phyloP scores from a whole-genome alignment of 2,888 invertebrate genomes.

The Celastrina argiolus region DNA sequence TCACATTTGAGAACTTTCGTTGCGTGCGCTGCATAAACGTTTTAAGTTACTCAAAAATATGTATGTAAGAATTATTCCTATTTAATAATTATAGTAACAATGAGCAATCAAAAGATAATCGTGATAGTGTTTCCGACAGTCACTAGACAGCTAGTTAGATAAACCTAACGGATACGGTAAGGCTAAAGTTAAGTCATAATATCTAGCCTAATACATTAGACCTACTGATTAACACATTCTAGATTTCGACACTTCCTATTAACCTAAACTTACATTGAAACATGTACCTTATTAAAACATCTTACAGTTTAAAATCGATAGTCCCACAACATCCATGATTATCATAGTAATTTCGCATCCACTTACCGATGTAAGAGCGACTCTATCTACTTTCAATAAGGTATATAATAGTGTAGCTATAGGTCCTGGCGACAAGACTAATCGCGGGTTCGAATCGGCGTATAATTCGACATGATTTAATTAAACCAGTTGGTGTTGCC shows the following conservation, averaged over 20 bases:
- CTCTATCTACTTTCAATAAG: background rate
- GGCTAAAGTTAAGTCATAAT: background rate
- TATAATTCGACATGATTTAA: constrained; percentile 20
- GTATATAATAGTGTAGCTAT: background rate
- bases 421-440: constrained; percentile 3
- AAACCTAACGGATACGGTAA: background rate
- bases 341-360: background rate
- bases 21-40: too few species aligned
- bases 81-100: too few species aligned
- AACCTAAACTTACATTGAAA: background rate
- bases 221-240: constrained; percentile 11
- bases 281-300: background rate
- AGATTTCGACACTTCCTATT: constrained; percentile 5
- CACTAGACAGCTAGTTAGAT: too few species aligned
- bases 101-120: too few species aligned
- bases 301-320: background rate
- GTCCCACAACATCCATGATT: background rate
- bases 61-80: too few species aligned
- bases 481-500: constrained; percentile 12
- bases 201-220: background rate
- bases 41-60: too few species aligned
- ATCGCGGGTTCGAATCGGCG: constrained; percentile 12
- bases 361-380: background rate
- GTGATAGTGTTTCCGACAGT: too few species aligned
- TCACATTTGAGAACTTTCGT: too few species aligned